A percentile compares a stretch with the other conserved stretches of the same genome.
phyloP scores from a whole-genome alignment of 2,888 invertebrate genomes.

The Abscondita cerata region DNA sequence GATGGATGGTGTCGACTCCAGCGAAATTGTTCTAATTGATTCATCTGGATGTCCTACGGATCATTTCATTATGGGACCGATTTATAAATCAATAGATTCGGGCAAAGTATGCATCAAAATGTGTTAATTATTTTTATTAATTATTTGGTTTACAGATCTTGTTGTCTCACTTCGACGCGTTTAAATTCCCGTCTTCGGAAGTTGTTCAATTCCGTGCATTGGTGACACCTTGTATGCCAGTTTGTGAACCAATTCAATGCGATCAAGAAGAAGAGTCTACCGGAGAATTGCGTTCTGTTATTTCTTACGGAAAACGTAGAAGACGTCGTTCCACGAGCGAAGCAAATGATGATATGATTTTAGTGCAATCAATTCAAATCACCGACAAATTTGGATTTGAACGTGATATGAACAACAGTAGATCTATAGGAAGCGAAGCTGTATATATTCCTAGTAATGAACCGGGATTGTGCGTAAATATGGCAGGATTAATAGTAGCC shows the following conservation, averaged over 20 bases:
- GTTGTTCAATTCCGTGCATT: conserved; percentile 95
- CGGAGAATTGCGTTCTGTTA: conserved; percentile 81
- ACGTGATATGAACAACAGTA: conserved; percentile 66
- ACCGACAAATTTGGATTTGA: conserved; percentile 92
- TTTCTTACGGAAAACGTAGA: conserved; percentile 84
- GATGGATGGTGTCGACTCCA: conserved; percentile 92
- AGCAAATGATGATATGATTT: conserved; percentile 79
- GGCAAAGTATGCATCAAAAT: conserved; percentile 80
- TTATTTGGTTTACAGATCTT: conserved; percentile 70
- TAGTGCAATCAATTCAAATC: conserved; percentile 91
- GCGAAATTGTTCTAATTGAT: conserved; percentile 91
- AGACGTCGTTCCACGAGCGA: conserved; percentile 67
- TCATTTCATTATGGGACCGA: conserved; percentile 92
- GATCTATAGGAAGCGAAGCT: conserved; percentile 70
- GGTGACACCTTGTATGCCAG: conserved; percentile 93
- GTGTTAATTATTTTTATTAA: too few species aligned
- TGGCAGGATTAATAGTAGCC: conserved; percentile 83
- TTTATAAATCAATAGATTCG: conserved; percentile 80
- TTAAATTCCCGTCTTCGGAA: conserved; percentile 95
- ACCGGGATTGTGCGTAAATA: conserved; percentile 73
- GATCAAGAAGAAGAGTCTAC: conserved; percentile 82
- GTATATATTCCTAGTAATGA: conserved; percentile 72
- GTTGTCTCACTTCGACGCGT: conserved; percentile 91
- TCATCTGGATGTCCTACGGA: conserved; percentile 92
- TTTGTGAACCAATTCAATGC: conserved; percentile 91